Conservation (phyloP, 2,888 invertebrate species). For the Selenia dentaria region DNA sequence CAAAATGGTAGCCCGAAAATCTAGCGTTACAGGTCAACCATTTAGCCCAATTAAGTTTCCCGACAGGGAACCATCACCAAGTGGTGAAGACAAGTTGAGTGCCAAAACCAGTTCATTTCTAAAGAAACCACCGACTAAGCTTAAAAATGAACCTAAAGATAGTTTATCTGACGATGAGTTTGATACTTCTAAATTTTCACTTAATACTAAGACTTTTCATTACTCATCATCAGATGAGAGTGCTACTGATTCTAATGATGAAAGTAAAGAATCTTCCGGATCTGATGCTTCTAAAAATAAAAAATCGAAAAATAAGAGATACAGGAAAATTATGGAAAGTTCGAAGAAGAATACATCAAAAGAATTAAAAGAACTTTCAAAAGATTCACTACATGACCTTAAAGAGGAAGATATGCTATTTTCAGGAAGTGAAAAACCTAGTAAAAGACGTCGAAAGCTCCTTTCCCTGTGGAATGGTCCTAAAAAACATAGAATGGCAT, state of each 20-base stretch:
- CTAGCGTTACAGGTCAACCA: slow-evolving; percentile 79
- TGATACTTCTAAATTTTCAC: slow-evolving; percentile 70
- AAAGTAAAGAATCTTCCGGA: slow-evolving; percentile 72
- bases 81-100: slow-evolving; percentile 48
- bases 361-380: slow-evolving; percentile 75
- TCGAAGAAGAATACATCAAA: slow-evolving; percentile 67
- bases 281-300: slow-evolving; percentile 66
- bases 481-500: slow-evolving; percentile 94
- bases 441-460: slow-evolving; percentile 83
- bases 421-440: slow-evolving; percentile 69
- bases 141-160: slow-evolving; percentile 62
- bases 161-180: slow-evolving; percentile 71
- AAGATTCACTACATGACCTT: slow-evolving; percentile 72
- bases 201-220: slow-evolving; percentile 62
- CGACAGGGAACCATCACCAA: slow-evolving; percentile 55
- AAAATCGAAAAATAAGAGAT: slow-evolving; percentile 70
- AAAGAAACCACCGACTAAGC: slow-evolving; percentile 54
- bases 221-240: slow-evolving; percentile 77
- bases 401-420: slow-evolving; percentile 63
- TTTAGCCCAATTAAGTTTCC: slow-evolving; percentile 75
- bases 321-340: slow-evolving; percentile 68
- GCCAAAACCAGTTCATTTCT: slow-evolving; percentile 35
- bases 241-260: slow-evolving; percentile 74
- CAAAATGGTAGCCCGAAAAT: slow-evolving; percentile 81
- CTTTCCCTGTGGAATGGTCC: slow-evolving; percentile 90